phyloP scores from a whole-genome alignment of 2,888 invertebrate species.

The Calameuta filiformis region DNA sequence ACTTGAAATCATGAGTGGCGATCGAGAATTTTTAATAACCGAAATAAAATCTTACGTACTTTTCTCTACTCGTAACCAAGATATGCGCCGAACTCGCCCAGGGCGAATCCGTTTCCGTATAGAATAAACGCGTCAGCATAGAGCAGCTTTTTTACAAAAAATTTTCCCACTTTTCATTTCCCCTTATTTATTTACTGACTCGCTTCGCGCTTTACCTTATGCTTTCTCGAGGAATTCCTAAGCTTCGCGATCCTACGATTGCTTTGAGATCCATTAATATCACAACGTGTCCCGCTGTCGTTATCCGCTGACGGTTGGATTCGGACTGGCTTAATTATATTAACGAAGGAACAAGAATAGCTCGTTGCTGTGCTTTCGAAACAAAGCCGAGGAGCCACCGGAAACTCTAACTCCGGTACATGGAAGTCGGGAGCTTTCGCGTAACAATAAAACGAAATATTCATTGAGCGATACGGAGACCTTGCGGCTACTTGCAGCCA shows the following conservation, averaged over 20 bases:
- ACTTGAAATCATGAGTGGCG: not conserved
- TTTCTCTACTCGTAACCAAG: not conserved
- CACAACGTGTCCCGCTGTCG: conserved; percentile 44
- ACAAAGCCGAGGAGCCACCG: not conserved
- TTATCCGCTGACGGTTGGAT: conserved; percentile 11
- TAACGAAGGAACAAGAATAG: not conserved
- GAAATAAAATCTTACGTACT: not conserved
- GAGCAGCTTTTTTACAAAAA: not conserved
- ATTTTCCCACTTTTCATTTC: not conserved
- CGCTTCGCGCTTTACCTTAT: not conserved
- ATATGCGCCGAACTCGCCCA: not conserved
- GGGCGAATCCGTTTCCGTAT: not conserved
- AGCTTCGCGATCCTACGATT: conserved; percentile 42
- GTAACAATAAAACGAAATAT: not conserved
- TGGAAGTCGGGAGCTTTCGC: not conserved
- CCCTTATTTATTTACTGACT: not conserved
- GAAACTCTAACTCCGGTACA: not conserved
- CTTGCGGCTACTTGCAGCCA: not conserved
- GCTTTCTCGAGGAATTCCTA: not conserved
- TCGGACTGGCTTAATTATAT: not conserved
- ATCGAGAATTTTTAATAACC: not conserved
- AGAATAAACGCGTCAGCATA: not conserved
- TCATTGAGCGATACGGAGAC: not conserved
- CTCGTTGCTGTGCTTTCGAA: not conserved
- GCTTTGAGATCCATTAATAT: conserved; percentile 57